Conservation (phyloP, 1,140 invertebrate species). For the Hesperophylax magnus region DNA sequence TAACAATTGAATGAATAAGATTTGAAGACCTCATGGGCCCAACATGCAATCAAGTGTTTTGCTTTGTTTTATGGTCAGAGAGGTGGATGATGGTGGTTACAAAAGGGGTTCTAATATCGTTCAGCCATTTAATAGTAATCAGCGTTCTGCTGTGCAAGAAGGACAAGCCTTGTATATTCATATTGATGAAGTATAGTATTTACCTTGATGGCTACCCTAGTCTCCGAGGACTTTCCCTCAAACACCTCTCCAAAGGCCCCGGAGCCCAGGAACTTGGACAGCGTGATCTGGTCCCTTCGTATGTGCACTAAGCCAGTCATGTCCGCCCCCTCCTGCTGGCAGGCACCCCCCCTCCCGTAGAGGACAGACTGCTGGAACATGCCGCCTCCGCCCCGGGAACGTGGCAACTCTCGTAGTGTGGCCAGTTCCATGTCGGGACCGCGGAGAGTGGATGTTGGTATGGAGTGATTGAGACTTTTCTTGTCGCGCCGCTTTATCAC, state of each 20-base stretch:
- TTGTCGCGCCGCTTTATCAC: slow-evolving; percentile 71
- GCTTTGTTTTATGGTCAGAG: no score
- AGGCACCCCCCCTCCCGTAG: slow-evolving; percentile 72
- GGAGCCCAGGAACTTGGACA: slow-evolving; percentile 91
- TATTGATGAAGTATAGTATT: no score
- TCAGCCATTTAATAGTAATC: no score
- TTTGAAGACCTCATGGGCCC: no score
- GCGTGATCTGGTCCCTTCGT: slow-evolving; percentile 82
- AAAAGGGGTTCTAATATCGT: no score
- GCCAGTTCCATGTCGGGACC: slow-evolving; percentile 89
- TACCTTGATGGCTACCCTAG: slow-evolving; percentile 90
- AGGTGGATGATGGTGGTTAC: no score
- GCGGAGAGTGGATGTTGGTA: slow-evolving; percentile 59
- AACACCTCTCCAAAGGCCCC: slow-evolving; percentile 98
- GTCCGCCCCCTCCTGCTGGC: slow-evolving; percentile 62
- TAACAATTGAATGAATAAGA: no score
- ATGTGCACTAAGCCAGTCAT: slow-evolving; percentile 87
- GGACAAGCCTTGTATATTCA: no score
- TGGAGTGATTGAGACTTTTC: slow-evolving; percentile 67
- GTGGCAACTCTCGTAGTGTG: slow-evolving; percentile 86
- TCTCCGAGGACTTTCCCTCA: slow-evolving; percentile 83
- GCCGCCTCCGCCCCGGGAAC: slow-evolving; percentile 66
- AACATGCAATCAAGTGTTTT: no score
- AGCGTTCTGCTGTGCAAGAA: no score
- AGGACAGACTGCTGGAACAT: slow-evolving; percentile 84